These are phyloP conservation scores for Lagopus leucura DNA, from an alignment of 2,113 vertebrate genomes.

Conservation along the genomic window DNA sequence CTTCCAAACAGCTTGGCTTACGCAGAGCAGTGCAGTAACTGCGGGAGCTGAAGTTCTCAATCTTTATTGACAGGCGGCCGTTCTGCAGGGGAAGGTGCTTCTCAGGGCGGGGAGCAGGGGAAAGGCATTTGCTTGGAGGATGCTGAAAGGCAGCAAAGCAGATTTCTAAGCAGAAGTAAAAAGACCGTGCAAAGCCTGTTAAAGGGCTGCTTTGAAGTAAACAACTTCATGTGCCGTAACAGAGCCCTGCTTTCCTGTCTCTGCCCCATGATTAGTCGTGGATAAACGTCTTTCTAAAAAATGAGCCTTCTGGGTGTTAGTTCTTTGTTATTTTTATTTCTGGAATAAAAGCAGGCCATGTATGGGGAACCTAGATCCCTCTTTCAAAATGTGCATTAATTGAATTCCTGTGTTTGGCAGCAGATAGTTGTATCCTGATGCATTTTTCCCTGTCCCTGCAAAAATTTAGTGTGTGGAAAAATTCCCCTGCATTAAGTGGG, in stretches of 20 bases:
- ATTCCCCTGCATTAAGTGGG: background rate
- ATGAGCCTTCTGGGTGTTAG: background rate
- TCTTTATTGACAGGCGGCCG: background rate
- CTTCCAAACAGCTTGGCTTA: background rate
- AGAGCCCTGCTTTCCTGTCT: background rate
- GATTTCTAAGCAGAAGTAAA: background rate
- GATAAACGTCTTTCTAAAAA: background rate
- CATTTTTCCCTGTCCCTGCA: background rate
- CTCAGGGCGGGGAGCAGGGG: background rate
- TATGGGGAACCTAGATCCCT: constrained; percentile 21
- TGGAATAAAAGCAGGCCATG: background rate
- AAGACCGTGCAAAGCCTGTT: constrained; percentile 16
- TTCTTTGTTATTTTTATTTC: constrained; percentile 36
- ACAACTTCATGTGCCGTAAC: background rate
- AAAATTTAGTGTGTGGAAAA: background rate
- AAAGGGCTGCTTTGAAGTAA: constrained; percentile 45
- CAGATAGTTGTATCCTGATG: background rate
- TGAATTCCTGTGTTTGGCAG: constrained; percentile 55
- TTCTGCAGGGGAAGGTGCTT: background rate
- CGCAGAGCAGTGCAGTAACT: background rate
- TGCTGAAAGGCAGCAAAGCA: constrained; percentile 8
- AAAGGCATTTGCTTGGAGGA: constrained; percentile 19
- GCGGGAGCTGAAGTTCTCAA: constrained; percentile 12
- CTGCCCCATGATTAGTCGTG: constrained; percentile 3
- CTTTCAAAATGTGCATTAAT: constrained; percentile 25